phyloP scores from a whole-genome alignment of 2,888 invertebrate species.

The Heterodera filipjevi region DNA sequence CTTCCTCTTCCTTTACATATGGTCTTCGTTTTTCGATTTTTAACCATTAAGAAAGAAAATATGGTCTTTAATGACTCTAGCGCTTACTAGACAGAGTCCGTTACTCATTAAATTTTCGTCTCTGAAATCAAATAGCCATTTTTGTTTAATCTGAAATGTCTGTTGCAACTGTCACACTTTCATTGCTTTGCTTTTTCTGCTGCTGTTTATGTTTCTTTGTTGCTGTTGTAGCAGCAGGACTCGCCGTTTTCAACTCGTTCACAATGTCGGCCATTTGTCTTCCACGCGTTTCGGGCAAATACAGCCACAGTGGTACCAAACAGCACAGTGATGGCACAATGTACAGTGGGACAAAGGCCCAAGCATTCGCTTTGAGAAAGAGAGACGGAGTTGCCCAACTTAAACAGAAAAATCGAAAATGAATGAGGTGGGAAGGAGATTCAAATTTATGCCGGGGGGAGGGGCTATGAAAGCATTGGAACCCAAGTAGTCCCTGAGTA shows the following conservation, averaged over 20 bases:
- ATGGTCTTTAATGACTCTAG: too few species aligned
- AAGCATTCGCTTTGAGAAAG: neutral
- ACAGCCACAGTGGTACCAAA: neutral
- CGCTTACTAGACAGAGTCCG: too few species aligned
- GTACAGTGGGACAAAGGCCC: constrained; percentile 10
- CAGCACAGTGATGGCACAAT: constrained; percentile 1
- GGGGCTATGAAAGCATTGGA: neutral
- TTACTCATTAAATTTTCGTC: too few species aligned
- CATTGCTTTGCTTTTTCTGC: neutral
- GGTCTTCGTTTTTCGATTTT: too few species aligned
- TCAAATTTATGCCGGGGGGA: neutral
- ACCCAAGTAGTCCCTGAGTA: too few species aligned
- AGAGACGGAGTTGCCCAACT: constrained; percentile 2
- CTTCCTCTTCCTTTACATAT: too few species aligned
- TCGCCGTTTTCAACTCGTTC: neutral
- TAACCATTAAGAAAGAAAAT: too few species aligned
- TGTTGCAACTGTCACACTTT: neutral
- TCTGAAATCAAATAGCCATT: too few species aligned
- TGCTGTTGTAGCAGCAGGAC: neutral
- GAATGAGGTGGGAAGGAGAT: neutral
- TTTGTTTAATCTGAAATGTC: constrained; percentile 12
- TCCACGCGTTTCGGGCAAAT: constrained; percentile 2
- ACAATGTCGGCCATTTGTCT: neutral
- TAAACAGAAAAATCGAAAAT: neutral
- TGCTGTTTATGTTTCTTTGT: neutral